phyloP scores from a whole-genome alignment of 2,888 invertebrate species.

The Philaethria dido region DNA sequence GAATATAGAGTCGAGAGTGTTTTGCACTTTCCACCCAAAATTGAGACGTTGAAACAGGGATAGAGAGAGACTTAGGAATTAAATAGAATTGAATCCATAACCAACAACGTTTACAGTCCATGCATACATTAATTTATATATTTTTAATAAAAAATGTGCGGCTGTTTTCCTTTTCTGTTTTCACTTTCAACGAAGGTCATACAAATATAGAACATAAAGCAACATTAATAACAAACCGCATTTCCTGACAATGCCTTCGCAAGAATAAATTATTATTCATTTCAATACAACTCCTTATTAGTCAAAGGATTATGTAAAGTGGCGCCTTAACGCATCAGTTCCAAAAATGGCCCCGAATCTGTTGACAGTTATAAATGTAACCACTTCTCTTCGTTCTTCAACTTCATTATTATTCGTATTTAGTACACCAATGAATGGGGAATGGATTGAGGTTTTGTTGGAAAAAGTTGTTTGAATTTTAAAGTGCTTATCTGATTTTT shows the following conservation, averaged over 20 bases:
- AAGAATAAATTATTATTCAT: slow-evolving; percentile 33
- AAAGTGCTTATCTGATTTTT: slow-evolving; percentile 15
- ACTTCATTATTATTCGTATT: slow-evolving; percentile 48
- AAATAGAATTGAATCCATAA: too few relatives aligned
- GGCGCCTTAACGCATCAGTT: slow-evolving; percentile 45
- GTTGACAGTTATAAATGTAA: slow-evolving; percentile 59
- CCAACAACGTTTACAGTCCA: too few relatives aligned
- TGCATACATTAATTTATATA: too few relatives aligned
- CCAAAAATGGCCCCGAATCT: slow-evolving; percentile 47
- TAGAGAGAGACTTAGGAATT: too few relatives aligned
- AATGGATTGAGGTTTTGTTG: slow-evolving; percentile 39
- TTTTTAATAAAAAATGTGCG: too few relatives aligned
- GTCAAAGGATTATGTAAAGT: slow-evolving; percentile 49
- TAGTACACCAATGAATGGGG: slow-evolving; percentile 44
- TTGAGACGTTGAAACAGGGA: too few relatives aligned
- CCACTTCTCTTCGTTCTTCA: slow-evolving; percentile 34
- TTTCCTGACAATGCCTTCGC: slow-evolving; percentile 5
- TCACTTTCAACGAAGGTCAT: not conserved
- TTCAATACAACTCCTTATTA: slow-evolving; percentile 38
- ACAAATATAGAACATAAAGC: not conserved
- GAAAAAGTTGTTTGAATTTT: slow-evolving; percentile 33
- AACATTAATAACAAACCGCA: slow-evolving; percentile 14
- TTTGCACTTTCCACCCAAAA: too few relatives aligned
- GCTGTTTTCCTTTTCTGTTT: too few relatives aligned
- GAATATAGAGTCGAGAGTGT: too few relatives aligned